Base-by-base conservation (phyloP, 2,888 invertebrate species). In the Andrena praecox region DNA sequence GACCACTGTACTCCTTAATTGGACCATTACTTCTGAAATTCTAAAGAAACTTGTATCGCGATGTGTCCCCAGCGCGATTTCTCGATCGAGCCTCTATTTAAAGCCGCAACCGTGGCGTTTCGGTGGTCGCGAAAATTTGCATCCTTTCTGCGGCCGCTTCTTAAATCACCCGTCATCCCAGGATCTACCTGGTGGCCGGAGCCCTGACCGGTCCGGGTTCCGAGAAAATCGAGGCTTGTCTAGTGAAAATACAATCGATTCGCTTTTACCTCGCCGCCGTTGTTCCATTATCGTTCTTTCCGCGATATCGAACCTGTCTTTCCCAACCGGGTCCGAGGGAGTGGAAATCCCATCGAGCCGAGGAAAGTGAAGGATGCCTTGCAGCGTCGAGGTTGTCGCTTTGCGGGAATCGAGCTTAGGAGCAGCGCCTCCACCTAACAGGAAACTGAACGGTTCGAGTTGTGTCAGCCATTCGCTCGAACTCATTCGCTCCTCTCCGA, bases 251-350 rank as follows among this genome's bases (percentile, higher is more conserved):
- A 35, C 64, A 10, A 56, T 48, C 60, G 48, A 31, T 12, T 60
- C 77, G 48, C 64, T 77, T 77, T 70, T 64, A 54, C 64, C 64
- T 54, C 20, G 31, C 66, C 64, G 56, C 24, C 8, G 59, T 63
- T 31, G 56, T 71, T 64, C 66, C 71, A 68, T 80, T 80, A 77
- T 80, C 67, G 62, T 72, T 71, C 50, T 20, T 66, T 77, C 42
- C 16, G 54, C 63, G 75, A 64, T 56, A 66, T 24, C 60, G 52
- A 69, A 75, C 79, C 70, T 70, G 79, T 66, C 63, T 10, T 3
- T 7, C 0, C 50, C 59, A 29, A 29, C 62, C 12, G 33, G 7
- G 33, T 8, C 33, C 24, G 31, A 42, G 31, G 35, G 54, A 76
- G 62, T 76, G 42, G 62, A 63, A 67, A 74, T 74, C 74, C 27